A percentile compares a stretch with the other conserved stretches of the same genome.
Conservation (phyloP, 2,113 vertebrate species). For the Tragelaphus buxtoni region DNA sequence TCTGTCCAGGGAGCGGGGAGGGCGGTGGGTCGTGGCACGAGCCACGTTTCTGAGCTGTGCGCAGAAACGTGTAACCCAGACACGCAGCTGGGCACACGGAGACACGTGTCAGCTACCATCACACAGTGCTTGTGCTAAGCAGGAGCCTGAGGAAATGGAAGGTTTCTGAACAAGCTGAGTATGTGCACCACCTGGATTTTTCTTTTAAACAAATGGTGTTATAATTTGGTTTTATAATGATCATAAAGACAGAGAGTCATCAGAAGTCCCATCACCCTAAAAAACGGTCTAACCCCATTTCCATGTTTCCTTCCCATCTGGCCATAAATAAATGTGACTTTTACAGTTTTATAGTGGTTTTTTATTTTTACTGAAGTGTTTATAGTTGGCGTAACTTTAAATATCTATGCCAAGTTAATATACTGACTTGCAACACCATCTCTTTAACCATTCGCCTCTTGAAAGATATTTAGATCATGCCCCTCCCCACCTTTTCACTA, state of each 20-base stretch:
- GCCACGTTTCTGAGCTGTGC: neutral
- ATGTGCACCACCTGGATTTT: neutral
- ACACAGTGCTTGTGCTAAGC: neutral
- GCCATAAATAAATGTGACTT: neutral
- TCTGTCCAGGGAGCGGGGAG: too few species aligned
- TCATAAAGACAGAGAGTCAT: neutral
- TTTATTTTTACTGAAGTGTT: neutral
- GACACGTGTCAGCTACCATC: neutral
- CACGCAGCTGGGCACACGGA: rapidly evolving
- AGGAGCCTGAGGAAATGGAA: neutral
- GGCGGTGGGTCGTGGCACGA: too few species aligned
- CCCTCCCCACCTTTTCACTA: neutral
- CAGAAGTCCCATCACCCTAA: neutral
- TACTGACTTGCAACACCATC: neutral
- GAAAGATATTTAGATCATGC: neutral
- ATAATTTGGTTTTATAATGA: neutral
- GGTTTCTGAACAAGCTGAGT: neutral
- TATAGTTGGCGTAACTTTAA: neutral
- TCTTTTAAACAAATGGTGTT: neutral
- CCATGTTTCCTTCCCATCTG: neutral
- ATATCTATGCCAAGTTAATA: neutral
- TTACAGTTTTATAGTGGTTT: neutral
- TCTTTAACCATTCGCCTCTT: neutral
- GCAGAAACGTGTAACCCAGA: rapidly evolving
- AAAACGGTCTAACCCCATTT: neutral